phyloP scores from a whole-genome alignment of 2,888 invertebrate genomes.

The Lysandra coridon region DNA sequence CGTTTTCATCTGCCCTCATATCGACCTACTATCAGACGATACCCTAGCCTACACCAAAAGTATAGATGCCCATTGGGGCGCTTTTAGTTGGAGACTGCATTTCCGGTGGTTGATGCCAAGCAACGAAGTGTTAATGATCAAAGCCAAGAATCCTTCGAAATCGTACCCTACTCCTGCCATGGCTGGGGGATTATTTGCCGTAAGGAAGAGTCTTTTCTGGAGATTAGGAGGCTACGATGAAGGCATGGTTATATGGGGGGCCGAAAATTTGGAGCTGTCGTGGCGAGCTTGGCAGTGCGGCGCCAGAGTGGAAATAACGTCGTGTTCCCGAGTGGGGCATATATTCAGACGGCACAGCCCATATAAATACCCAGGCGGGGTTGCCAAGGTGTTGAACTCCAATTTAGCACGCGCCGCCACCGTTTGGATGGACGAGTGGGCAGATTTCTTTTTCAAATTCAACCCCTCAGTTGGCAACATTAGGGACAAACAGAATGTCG shows the following conservation, averaged over 20 bases:
- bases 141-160: slow-evolving; percentile 83
- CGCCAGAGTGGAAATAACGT: slow-evolving; percentile 92
- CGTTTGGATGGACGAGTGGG: slow-evolving; percentile 99
- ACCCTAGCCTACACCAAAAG: slow-evolving; percentile 97
- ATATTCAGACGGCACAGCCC: slow-evolving; percentile 96
- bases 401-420: slow-evolving; percentile 96
- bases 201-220: slow-evolving; percentile 91
- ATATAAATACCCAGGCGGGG: slow-evolving; percentile 96
- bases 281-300: slow-evolving; percentile 98
- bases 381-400: slow-evolving; percentile 90
- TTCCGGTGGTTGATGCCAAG: slow-evolving; percentile 92
- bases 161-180: slow-evolving; percentile 92
- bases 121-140: slow-evolving; percentile 81
- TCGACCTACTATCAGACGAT: slow-evolving; percentile 92
- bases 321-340: slow-evolving; percentile 96
- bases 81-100: slow-evolving; percentile 98
- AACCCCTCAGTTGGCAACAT: slow-evolving; percentile 84
- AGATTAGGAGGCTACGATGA: slow-evolving; percentile 89
- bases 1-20: slow-evolving; percentile 74
- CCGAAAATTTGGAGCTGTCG: slow-evolving; percentile 98
- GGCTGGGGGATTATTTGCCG: slow-evolving; percentile 97
- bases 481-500: slow-evolving; percentile 82
- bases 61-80: slow-evolving; percentile 98
- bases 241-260: slow-evolving; percentile 96
- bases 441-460: slow-evolving; percentile 93